A percentile compares a stretch with the other conserved stretches of the same genome.
phyloP scores from a whole-genome alignment of 2,113 vertebrate genomes.

The Aspidoscelis tigris region DNA sequence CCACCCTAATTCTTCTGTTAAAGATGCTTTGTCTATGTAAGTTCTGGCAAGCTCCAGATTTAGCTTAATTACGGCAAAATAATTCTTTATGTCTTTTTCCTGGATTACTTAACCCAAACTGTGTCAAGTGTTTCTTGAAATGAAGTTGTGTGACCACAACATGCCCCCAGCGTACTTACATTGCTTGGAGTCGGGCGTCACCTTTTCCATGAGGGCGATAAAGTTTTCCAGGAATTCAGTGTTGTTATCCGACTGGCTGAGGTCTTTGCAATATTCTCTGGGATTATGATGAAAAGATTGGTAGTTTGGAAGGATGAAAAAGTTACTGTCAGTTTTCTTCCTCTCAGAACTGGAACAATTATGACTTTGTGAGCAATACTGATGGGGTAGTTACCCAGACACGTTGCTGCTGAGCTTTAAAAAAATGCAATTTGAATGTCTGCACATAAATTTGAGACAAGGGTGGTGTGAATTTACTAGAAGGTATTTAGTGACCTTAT shows the following conservation, averaged over 20 bases:
- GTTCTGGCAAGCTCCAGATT: not conserved
- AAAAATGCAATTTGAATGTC: not conserved
- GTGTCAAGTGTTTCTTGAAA: not conserved
- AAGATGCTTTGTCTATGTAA: not conserved
- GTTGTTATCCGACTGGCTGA: constrained; percentile 97
- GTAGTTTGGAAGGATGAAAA: constrained; percentile 62
- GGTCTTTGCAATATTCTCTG: constrained; percentile 99
- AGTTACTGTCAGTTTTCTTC: constrained; percentile 64
- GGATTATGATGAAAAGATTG: constrained; percentile 71
- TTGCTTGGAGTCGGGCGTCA: constrained; percentile 98
- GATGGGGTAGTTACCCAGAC: constrained; percentile 5
- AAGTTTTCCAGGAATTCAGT: constrained; percentile 98
- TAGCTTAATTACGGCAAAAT: not conserved
- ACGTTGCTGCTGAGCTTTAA: not conserved
- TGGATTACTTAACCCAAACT: not conserved
- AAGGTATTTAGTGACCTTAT: not conserved
- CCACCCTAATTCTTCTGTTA: not conserved
- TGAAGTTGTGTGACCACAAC: not conserved
- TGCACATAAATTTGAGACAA: not conserved
- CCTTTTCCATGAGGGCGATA: constrained; percentile 98
- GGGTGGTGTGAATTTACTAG: not conserved
- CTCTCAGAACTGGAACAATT: constrained; percentile 10
- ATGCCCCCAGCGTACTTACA: constrained; percentile 80
- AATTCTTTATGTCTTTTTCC: not conserved
- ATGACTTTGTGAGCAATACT: constrained; percentile 8